These are phyloP conservation scores for Hymenopus coronatus DNA, from an alignment of 2,888 invertebrate genomes.

Conservation along the genomic window DNA sequence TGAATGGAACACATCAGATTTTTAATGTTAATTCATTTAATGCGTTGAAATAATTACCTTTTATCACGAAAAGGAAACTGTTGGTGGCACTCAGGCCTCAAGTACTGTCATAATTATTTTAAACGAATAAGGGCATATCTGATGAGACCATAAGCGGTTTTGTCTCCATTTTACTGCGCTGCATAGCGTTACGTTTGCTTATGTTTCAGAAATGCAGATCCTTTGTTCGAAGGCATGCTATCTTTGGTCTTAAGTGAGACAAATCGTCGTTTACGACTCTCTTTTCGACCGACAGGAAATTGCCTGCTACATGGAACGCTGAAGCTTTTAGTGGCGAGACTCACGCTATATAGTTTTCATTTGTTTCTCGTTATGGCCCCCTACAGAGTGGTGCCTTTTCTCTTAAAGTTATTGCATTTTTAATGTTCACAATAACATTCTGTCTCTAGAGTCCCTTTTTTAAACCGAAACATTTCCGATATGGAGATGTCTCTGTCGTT, in stretches of 20 bases:
- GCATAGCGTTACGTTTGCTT: background rate
- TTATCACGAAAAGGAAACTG: no score
- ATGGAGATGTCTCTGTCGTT: background rate
- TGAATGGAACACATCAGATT: no score
- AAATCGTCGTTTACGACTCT: background rate
- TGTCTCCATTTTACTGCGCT: background rate
- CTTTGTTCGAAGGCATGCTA: background rate
- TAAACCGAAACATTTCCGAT: background rate
- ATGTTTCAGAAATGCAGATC: background rate
- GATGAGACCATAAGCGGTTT: background rate
- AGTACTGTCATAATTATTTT: background rate
- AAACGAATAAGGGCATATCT: background rate
- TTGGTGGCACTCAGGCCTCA: background rate
- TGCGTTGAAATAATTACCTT: no score
- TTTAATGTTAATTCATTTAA: no score
- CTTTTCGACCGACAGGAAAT: background rate
- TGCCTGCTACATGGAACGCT: background rate
- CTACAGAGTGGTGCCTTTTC: background rate
- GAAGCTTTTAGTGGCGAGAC: background rate
- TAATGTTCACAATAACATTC: background rate
- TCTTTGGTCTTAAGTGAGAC: background rate
- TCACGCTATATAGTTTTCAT: background rate
- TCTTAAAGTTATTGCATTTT: slow-evolving; percentile 12
- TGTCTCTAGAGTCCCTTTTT: background rate
- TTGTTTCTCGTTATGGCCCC: slow-evolving; percentile 8